phyloP scores from a whole-genome alignment of 2,113 vertebrate genomes.

The Nyctibius bracteatus region DNA sequence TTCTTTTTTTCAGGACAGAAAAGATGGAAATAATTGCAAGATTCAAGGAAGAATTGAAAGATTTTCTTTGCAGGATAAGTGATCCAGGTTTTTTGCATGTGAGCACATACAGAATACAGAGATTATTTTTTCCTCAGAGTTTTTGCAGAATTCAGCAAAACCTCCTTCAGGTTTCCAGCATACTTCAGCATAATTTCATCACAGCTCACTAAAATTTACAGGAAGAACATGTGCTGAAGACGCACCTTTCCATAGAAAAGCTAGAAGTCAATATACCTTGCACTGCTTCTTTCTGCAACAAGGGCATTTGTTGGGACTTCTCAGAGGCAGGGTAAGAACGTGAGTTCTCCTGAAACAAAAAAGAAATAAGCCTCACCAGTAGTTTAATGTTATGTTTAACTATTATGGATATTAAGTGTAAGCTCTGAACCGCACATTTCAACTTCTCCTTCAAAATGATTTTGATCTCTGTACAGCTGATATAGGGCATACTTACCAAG shows the following conservation, averaged over 20 bases:
- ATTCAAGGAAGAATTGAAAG: neutral
- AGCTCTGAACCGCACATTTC: neutral
- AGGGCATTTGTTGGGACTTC: constrained; percentile 58
- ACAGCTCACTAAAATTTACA: neutral
- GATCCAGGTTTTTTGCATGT: neutral
- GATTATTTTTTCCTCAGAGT: neutral
- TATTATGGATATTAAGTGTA: neutral
- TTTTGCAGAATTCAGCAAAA: neutral
- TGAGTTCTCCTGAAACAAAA: constrained; percentile 65
- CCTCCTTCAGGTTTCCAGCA: neutral
- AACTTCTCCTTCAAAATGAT: neutral
- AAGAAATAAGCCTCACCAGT: neutral
- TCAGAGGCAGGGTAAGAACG: constrained; percentile 42
- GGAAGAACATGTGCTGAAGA: constrained; percentile 19
- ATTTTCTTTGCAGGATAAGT: neutral
- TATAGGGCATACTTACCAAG: neutral
- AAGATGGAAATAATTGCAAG: neutral
- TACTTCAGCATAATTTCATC: neutral
- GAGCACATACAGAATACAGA: neutral
- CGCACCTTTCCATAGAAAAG: neutral
- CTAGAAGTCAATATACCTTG: constrained; percentile 79
- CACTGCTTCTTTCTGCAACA: constrained; percentile 75
- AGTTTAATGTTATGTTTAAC: neutral
- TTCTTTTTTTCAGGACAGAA: neutral
- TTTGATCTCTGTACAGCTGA: neutral